Conservation (phyloP, 2,888 invertebrate genomes). For the Zygaena filipendulae region DNA sequence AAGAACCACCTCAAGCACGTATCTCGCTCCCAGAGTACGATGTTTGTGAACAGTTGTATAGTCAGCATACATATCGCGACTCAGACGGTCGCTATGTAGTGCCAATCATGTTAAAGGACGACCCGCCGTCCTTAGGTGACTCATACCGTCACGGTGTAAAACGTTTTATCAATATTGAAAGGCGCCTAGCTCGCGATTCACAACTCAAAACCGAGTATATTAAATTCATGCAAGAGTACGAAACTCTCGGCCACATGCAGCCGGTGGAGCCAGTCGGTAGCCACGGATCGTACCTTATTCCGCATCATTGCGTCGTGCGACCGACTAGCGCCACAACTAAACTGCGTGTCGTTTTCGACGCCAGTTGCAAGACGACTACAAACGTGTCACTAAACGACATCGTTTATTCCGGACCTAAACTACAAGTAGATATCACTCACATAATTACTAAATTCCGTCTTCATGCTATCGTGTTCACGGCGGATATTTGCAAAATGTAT, state of each 20-base stretch:
- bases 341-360: conserved; percentile 10
- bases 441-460: conserved; percentile 16
- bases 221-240: conserved; percentile 8
- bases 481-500: conserved; percentile 20
- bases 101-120: conserved; percentile 5
- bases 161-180: conserved; percentile 2
- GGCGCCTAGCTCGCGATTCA: conserved; percentile 1
- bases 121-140: background rate
- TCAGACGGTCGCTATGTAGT: conserved; percentile 8
- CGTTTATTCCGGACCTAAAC: conserved; percentile 14
- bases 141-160: background rate
- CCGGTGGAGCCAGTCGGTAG: background rate
- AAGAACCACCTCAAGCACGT: conserved; percentile 5
- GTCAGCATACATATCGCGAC: background rate
- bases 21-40: conserved; percentile 3
- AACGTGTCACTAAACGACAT: conserved; percentile 14
- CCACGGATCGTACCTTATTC: conserved; percentile 3
- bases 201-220: conserved; percentile 3
- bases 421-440: conserved; percentile 16
- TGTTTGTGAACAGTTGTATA: conserved; percentile 5
- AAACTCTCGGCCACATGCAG: conserved; percentile 6
- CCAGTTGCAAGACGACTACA: conserved; percentile 2
- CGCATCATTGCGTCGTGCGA: conserved; percentile 10
- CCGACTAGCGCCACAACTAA: conserved; percentile 8
- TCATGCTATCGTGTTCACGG: conserved; percentile 16